Evolutionary conservation across 2,113 vertebrate genomes (phyloP), one percentile per base, ranked within the genome.

Genomic region (Oceanites oceanicus): DNA sequence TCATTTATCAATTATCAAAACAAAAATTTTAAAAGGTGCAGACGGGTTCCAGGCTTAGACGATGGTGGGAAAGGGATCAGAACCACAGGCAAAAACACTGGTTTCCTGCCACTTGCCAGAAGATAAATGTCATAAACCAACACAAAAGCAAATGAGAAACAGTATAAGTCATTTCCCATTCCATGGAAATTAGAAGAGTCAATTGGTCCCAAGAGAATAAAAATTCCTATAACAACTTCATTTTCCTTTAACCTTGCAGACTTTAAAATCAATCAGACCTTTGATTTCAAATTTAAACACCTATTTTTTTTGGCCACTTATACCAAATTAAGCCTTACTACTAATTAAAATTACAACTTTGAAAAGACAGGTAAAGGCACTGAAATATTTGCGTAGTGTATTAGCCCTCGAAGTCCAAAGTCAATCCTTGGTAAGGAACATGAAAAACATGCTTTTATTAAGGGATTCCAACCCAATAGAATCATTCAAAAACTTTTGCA

Each of bases 391-490:
- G 36, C 4, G 5, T 8, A 61, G 21, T 52, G 6, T 90, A 36
- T 83, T 71, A 96, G 32, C 10, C 49, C 45, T 86, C 8, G 0
- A 95, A 96, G 67, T 94, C 65, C 19, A 49, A 72, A 82, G 21
- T 26, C 58, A 42, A 38, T 45, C 49, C 26, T 68, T 85, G 30
- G 15, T 85, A 44, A 91, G 70, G 38, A 92, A 92, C 70, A 78
- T 29, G 55, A 66, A 86, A 73, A 84, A 26, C 15, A 16, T 45
- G 14, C 1, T 87, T 94, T 87, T 90, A 50, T 59, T 86, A 79
- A 92, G 71, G 19, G 36, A 67, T 80, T 89, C n/a, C 65, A 87
- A 66, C 65, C 62, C 72, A 94, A 78, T 15, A 93, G 92, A 96
- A 70, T 82, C 2, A 77, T 94, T 91, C 7, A 34, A 96, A 92